Evolutionary conservation across 2,888 invertebrate genomes (phyloP), one percentile per base, ranked within the genome.

Genomic region (Mycalesis mineus): DNA sequence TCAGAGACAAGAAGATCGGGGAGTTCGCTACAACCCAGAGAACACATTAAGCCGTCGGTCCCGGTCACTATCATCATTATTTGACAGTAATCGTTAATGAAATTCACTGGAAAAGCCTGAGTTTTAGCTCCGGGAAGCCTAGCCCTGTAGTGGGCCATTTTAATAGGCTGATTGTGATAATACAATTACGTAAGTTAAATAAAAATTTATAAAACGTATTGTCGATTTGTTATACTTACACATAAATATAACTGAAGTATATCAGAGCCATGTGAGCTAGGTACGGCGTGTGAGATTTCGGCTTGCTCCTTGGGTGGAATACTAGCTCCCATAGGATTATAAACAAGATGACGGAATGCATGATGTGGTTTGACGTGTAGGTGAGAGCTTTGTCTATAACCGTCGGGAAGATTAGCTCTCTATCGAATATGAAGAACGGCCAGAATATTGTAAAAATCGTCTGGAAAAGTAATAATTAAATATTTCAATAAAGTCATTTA

Each of bases 201-300:
- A n/a, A n/a, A n/a, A n/a, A n/a, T n/a, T n/a, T n/a, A n/a, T n/a
- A n/a, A n/a, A n/a, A n/a, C n/a, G n/a, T n/a, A n/a, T n/a, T n/a
- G n/a, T n/a, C n/a, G n/a, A 7, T 29, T 6, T 29, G 29, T 13
- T 15, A 64, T 75, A 86, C 88, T 85, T 71, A 88, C 87, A 84
- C 75, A 37, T 56, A 49, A 0, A 73, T 28, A 70, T 87, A 88
- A 70, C 54, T 0, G 53, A 28, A 29, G 71, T 60, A 58, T 73
- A 77, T 5, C 70, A 55, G 0, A 71, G n/a, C 55, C 75, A 75
- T 0, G 63, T 64, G 62, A 1, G 14, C 49, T 0, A 82, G 0
- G 52, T 81, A 71, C 57, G 64, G 72, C 1, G 41, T 57, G 44
- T 84, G 82, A 0, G 73, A 74, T 15, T 45, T 66, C 0, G 86